Base-by-base conservation (phyloP, 2,888 invertebrate genomes). In the Nineta flava region DNA sequence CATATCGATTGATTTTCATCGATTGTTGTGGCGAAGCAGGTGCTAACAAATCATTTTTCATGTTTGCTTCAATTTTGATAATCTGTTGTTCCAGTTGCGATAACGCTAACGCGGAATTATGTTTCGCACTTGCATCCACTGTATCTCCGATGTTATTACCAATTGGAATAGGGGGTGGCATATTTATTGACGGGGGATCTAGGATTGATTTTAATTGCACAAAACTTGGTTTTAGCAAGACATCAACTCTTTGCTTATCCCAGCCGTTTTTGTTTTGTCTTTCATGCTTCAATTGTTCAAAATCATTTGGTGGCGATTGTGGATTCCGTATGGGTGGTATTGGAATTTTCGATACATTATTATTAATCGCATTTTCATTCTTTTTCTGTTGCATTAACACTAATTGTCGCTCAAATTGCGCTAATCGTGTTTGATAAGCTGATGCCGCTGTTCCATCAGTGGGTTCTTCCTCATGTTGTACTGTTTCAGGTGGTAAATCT, bases 41-140 rank as follows among this genome's bases (percentile, higher is more conserved):
- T 32, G 5, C 31, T 2, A 41, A 35, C 13, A 17, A 48, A 19
- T 46, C 47, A 0, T 71, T 70, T 47, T 72, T 72, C 53, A 71
- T 58, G 0, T 72, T 72, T 2, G 69, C 64, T 55, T 73, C 73
- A 70, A 74, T 73, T 62, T 72, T 72, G 16, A 71, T 72, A 45
- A 73, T 73, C 56, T 73, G 73, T 17, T 71, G 59, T 55, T 73
- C 72, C 2, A 74, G 59, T 57, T 70, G 71, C 15, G 70, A 65
- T n/a, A 73, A 58, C 1, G 71, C 70, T 55, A 72, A 72, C 47
- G 71, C 70, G 2, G 73, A 72, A 1, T 47, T 71, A 69, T 4
- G 68, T 66, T 16, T 51, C 7, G 6, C 19, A 44, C 13, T 17
- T 26, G 19, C 13, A 21, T 19, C 26, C 9, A 10, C 13, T 19